These are phyloP conservation scores for Eriosoma lanigerum DNA, from an alignment of 1,140 invertebrate genomes.

Conservation along the genomic window DNA sequence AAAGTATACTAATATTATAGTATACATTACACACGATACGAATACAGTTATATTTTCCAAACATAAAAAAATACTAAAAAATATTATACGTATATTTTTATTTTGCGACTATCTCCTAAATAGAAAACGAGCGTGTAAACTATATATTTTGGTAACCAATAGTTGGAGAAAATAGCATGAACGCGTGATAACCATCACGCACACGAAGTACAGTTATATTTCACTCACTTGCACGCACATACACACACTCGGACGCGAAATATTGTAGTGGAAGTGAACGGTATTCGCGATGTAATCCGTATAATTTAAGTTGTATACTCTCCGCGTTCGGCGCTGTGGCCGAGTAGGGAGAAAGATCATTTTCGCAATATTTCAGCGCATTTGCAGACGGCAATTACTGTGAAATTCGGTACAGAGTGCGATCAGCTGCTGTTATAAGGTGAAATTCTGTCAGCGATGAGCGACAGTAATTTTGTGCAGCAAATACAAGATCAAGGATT, in stretches of 20 bases:
- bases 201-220: conserved; percentile 11
- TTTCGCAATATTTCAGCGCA: neutral
- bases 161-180: neutral
- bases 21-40: too few species aligned
- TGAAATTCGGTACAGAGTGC: neutral
- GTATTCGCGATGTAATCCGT: conserved; percentile 6
- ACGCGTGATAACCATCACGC: conserved; percentile 1
- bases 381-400: neutral
- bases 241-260: neutral
- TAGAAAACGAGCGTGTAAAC: conserved; percentile 9
- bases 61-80: too few species aligned
- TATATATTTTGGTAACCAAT: conserved; percentile 11
- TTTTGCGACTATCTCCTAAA: neutral
- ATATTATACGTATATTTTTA: too few species aligned
- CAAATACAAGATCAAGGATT: conserved; percentile 48
- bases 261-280: neutral
- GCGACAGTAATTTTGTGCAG: neutral
- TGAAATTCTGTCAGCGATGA: neutral
- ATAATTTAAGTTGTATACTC: too few species aligned
- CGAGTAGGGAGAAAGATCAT: neutral
- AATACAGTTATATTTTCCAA: too few species aligned
- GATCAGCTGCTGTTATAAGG: neutral
- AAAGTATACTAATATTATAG: too few species aligned
- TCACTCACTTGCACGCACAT: neutral
- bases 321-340: neutral